phyloP scores from a whole-genome alignment of 2,888 invertebrate species.

The Rhodophaea formosa region DNA sequence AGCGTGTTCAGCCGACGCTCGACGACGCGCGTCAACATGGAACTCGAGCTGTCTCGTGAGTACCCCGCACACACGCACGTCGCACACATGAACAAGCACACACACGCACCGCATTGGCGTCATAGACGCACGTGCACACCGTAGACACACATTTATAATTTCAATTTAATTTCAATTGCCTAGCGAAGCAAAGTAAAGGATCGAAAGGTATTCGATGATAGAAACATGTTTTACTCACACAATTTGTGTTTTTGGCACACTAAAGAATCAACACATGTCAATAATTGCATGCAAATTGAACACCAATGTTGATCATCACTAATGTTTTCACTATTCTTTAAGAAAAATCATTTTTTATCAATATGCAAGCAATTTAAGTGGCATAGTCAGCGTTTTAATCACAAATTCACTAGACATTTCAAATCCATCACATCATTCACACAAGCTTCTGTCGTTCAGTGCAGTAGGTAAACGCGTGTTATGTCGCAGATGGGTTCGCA shows the following conservation, averaged over 20 bases:
- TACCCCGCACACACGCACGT: constrained; percentile 55
- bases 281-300: constrained; percentile 2
- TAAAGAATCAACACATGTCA: background rate
- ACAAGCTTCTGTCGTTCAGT: background rate
- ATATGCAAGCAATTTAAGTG: constrained; percentile 1
- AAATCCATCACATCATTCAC: background rate
- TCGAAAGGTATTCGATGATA: constrained; percentile 24
- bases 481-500: constrained; percentile 94
- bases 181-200: constrained; percentile 22
- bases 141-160: constrained; percentile 30
- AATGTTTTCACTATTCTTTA: background rate
- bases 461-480: constrained; percentile 22
- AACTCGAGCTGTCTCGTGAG: constrained; percentile 97
- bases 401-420: constrained; percentile 4
- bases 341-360: background rate
- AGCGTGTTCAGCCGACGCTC: constrained; percentile 93
- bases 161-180: constrained; percentile 16
- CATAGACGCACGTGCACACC: constrained; percentile 40
- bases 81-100: constrained; percentile 12
- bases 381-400: background rate
- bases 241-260: constrained; percentile 15
- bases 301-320: background rate
- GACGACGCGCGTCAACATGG: constrained; percentile 89
- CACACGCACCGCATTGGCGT: constrained; percentile 45
- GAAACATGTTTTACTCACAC: constrained; percentile 9